A percentile compares a stretch with the other conserved stretches of the same genome.
Conservation (phyloP, 2,888 invertebrate species). For the Platerodrilus igneus region DNA sequence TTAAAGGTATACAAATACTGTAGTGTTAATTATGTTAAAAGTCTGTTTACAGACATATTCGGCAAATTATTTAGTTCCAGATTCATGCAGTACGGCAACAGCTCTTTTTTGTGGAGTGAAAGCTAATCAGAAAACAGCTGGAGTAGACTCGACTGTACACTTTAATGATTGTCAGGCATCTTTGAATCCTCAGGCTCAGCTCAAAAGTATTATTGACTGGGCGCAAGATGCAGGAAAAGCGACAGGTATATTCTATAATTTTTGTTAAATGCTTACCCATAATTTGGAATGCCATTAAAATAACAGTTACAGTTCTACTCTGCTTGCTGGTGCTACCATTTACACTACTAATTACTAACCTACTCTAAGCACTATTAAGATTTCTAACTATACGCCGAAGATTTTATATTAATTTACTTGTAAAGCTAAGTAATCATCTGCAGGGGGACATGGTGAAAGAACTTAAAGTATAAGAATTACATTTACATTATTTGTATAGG, state of each 20-base stretch:
- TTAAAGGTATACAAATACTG: conserved; percentile 61
- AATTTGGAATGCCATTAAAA: neutral
- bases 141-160: conserved; percentile 66
- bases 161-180: conserved; percentile 63
- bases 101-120: conserved; percentile 83
- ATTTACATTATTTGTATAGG: no score
- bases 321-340: no score
- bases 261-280: neutral
- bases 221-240: conserved; percentile 72
- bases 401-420: no score
- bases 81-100: conserved; percentile 85
- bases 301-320: neutral
- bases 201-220: conserved; percentile 64
- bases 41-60: conserved; percentile 82
- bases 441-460: no score
- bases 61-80: conserved; percentile 80
- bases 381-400: no score
- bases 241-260: conserved; percentile 65
- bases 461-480: no score
- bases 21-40: no score
- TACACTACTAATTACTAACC: no score
- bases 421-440: no score
- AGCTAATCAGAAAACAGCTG: conserved; percentile 72
- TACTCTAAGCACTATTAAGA: no score
- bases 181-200: conserved; percentile 52